Evolutionary conservation across 1,140 invertebrate species (phyloP).

Genomic region (Formica exsecta): DNA sequence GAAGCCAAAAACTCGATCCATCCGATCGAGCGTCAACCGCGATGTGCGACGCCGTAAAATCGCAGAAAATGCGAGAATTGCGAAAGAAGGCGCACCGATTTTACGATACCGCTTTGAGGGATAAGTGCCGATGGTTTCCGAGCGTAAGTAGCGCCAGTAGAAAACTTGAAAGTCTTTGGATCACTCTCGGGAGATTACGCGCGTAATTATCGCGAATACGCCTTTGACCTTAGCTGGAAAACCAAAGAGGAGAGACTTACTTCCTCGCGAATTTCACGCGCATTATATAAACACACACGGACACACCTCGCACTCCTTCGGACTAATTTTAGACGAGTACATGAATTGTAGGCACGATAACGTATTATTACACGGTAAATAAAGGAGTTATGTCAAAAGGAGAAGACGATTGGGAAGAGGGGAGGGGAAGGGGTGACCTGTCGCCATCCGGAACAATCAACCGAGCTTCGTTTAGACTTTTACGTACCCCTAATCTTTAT

Average conservation of each 20-base stretch:
- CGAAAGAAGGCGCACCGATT: not conserved
- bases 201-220: not conserved
- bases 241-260: constrained; percentile 54
- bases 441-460: constrained; percentile 83
- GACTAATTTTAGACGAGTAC: constrained; percentile 68
- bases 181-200: not conserved
- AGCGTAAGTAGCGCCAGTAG: constrained; percentile 37
- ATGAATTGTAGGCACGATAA: constrained; percentile 26
- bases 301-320: constrained; percentile 73
- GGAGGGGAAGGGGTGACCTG: constrained; percentile 51
- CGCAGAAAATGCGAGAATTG: not conserved
- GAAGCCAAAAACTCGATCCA: constrained; percentile 1
- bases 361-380: constrained; percentile 2
- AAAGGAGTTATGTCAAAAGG: constrained; percentile 54
- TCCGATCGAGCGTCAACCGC: not conserved
- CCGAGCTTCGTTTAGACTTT: constrained; percentile 85
- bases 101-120: constrained; percentile 3
- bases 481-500: constrained; percentile 68
- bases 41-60: constrained; percentile 6
- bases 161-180: not conserved
- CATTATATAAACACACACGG: constrained; percentile 62
- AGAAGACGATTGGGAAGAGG: constrained; percentile 8
- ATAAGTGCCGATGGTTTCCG: not conserved
- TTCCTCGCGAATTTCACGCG: constrained; percentile 68
- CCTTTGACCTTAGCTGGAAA: constrained; percentile 12